phyloP scores from a whole-genome alignment of 2,797 vertebrate species.

The Hippopotamyrus pictus region DNA sequence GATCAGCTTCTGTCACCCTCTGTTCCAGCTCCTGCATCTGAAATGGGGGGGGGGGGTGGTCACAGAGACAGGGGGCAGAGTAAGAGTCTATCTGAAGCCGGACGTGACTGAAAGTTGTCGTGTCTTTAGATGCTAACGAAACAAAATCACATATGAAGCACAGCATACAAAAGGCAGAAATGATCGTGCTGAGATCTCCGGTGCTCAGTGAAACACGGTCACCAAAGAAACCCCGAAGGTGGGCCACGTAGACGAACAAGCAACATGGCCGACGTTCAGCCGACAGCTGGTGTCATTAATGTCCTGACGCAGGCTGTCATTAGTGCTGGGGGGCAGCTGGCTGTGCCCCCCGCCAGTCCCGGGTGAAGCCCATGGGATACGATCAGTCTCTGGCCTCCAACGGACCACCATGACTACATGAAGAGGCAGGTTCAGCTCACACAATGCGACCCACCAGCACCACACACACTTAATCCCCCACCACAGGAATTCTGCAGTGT shows the following conservation, averaged over 20 bases:
- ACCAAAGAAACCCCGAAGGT: neutral
- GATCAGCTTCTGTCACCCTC: slow-evolving; percentile 80
- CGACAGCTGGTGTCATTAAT: neutral
- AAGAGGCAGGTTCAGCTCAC: neutral
- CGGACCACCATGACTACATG: slow-evolving; percentile 30
- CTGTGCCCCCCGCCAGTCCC: neutral
- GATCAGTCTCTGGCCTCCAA: neutral
- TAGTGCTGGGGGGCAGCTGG: neutral
- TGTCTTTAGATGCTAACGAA: neutral
- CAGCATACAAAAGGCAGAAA: neutral
- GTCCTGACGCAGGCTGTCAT: neutral
- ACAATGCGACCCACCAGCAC: slow-evolving; percentile 13
- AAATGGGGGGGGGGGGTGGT: slow-evolving; percentile 12
- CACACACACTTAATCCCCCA: slow-evolving; percentile 35
- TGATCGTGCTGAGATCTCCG: neutral
- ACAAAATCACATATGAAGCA: neutral
- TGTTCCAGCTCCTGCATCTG: slow-evolving; percentile 94
- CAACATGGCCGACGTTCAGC: neutral
- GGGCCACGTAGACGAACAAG: neutral
- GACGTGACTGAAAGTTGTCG: neutral
- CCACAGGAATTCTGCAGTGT: slow-evolving; percentile 19
- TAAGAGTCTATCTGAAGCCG: slow-evolving; percentile 18
- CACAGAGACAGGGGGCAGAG: slow-evolving; percentile 18
- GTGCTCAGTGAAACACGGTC: neutral
- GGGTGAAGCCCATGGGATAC: slow-evolving; percentile 21